Conservation (phyloP, 2,888 invertebrate genomes). For the Oxytorus armatus region DNA sequence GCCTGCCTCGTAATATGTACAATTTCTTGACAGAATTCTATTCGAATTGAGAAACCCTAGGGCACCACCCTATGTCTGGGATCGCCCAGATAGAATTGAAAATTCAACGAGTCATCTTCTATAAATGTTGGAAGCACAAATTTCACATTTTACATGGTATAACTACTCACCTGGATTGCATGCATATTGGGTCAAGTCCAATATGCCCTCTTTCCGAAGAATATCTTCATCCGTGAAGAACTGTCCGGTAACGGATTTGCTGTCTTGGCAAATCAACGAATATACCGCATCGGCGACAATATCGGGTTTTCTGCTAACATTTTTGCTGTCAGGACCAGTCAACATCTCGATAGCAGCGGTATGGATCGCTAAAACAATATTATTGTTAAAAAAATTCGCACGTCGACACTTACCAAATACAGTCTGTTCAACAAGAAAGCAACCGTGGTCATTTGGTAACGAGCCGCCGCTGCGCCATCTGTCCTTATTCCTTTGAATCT, state of each 20-base stretch:
- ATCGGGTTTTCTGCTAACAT: slow-evolving; percentile 91
- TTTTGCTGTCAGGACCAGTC: slow-evolving; percentile 88
- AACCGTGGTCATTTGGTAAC: too few relatives aligned
- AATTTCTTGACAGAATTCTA: too few relatives aligned
- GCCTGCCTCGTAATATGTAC: too few relatives aligned
- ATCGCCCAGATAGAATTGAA: too few relatives aligned
- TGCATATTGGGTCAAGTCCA: slow-evolving; percentile 93
- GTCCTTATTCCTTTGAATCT: too few relatives aligned
- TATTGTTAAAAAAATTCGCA: not conserved
- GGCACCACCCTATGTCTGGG: too few relatives aligned
- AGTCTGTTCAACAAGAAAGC: too few relatives aligned
- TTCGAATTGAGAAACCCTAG: too few relatives aligned
- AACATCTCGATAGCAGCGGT: slow-evolving; percentile 97
- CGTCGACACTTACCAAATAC: not conserved
- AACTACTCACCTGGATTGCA: slow-evolving; percentile 89
- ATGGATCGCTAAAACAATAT: slow-evolving; percentile 89
- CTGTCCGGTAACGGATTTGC: slow-evolving; percentile 92
- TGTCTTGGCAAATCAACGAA: slow-evolving; percentile 88
- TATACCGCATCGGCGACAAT: slow-evolving; percentile 97
- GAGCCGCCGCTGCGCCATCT: too few relatives aligned
- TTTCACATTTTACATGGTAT: not conserved
- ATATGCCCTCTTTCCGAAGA: slow-evolving; percentile 91
- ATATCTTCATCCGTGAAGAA: slow-evolving; percentile 97
- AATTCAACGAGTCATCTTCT: too few relatives aligned
- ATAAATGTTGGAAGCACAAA: too few relatives aligned